A percentile compares a stretch with the other conserved stretches of the same genome.
Evolutionary conservation across 2,113 vertebrate species (phyloP).

Genomic region (Ptilorrhoa leucosticta): DNA sequence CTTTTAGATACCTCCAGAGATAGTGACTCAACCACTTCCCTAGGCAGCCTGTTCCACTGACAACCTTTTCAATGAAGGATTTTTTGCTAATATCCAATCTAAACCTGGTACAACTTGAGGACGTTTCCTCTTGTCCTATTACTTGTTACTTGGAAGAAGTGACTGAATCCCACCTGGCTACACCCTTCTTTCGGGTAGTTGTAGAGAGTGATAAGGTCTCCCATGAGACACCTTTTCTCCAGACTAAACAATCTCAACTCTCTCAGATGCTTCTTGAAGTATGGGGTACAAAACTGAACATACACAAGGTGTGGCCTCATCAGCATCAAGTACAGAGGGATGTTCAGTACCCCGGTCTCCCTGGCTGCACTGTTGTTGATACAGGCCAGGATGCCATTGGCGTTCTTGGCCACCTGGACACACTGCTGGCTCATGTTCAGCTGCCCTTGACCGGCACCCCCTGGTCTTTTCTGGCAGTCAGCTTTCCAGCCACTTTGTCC

Average conservation of each 20-base stretch:
- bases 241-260: background rate
- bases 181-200: background rate
- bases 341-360: background rate
- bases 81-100: background rate
- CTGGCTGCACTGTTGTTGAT: background rate
- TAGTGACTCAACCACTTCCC: background rate
- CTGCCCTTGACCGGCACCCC: background rate
- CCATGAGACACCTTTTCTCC: background rate
- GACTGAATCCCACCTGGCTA: background rate
- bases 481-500: background rate
- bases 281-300: background rate
- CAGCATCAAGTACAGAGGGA: background rate
- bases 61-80: background rate
- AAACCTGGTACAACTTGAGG: background rate
- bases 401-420: background rate
- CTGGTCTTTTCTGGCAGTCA: background rate
- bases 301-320: accelerated
- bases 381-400: background rate
- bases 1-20: background rate
- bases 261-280: background rate
- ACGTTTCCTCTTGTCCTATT: background rate
- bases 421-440: background rate
- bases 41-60: background rate
- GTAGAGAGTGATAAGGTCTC: background rate
- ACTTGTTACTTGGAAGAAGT: background rate